These are phyloP conservation scores for Galaxea fascicularis DNA, from an alignment of 92 coral and sea anemone species.

Conservation along the genomic window DNA sequence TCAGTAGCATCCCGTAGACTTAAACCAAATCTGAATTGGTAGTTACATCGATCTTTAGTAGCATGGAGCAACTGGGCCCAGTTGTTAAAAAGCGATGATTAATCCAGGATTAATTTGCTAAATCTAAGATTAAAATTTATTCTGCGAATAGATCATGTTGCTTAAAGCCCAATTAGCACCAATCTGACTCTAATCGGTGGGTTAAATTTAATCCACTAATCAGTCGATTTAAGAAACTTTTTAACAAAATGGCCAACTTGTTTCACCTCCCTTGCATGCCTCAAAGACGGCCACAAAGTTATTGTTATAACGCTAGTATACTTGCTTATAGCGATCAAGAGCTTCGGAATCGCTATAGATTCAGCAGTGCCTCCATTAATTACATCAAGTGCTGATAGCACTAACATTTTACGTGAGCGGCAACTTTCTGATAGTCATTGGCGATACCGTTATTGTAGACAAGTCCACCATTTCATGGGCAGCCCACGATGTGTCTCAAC, in stretches of 20 bases:
- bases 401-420: no score
- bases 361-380: slow-evolving; percentile 30
- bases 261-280: background rate
- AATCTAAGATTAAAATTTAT: no score
- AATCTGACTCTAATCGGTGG: background rate
- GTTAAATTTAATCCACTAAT: slow-evolving; percentile 14
- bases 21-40: no score
- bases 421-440: no score
- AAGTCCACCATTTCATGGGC: no score
- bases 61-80: no score
- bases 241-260: slow-evolving; percentile 15
- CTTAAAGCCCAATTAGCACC: background rate
- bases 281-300: slow-evolving; percentile 47
- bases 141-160: background rate
- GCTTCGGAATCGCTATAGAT: slow-evolving; percentile 31
- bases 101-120: slow-evolving; percentile 8
- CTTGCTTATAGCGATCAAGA: no score
- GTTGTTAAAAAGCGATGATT: background rate
- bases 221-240: slow-evolving; percentile 14
- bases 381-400: slow-evolving; percentile 35
- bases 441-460: no score
- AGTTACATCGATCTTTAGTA: no score
- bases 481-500: no score
- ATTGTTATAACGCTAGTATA: background rate
- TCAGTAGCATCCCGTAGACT: no score